Evolutionary conservation across 2,797 vertebrate species (phyloP).

Genomic region (Poeciliopsis paucimaculata): DNA sequence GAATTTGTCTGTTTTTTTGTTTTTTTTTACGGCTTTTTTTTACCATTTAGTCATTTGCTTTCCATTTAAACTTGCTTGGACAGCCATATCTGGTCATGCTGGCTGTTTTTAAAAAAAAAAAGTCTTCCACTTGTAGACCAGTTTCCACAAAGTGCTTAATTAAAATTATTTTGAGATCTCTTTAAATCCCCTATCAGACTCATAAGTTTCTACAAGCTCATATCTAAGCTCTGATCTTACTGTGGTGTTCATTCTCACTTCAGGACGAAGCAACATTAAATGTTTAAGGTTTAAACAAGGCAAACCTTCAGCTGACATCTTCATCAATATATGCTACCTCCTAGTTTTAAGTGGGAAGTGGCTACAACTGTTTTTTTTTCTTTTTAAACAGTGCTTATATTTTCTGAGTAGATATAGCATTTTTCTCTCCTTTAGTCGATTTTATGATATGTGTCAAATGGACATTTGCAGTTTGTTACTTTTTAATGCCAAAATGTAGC

Average conservation of each 20-base stretch:
- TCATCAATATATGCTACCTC: background rate
- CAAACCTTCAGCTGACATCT: background rate
- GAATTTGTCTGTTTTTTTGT: too few species aligned
- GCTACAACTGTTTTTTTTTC: background rate
- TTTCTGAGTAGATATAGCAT: background rate
- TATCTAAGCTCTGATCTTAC: background rate
- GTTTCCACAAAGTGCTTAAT: background rate
- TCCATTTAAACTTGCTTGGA: background rate
- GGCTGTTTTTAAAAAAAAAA: background rate
- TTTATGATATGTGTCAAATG: slow-evolving; percentile 2
- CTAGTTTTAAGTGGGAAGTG: background rate
- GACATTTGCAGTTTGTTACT: slow-evolving; percentile 1
- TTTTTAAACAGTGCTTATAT: background rate
- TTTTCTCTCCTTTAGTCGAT: background rate
- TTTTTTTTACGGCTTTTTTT: background rate
- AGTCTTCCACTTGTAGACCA: background rate
- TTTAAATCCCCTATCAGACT: background rate
- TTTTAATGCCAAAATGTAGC: slow-evolving; percentile 10
- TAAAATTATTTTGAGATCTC: background rate
- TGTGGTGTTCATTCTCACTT: background rate
- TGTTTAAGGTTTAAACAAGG: background rate
- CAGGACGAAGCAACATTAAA: too few species aligned
- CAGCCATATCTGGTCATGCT: background rate
- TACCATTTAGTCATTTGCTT: background rate
- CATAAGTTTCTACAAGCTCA: background rate